Conservation (phyloP, 2,888 invertebrate genomes). For the Clusia tigrina region DNA sequence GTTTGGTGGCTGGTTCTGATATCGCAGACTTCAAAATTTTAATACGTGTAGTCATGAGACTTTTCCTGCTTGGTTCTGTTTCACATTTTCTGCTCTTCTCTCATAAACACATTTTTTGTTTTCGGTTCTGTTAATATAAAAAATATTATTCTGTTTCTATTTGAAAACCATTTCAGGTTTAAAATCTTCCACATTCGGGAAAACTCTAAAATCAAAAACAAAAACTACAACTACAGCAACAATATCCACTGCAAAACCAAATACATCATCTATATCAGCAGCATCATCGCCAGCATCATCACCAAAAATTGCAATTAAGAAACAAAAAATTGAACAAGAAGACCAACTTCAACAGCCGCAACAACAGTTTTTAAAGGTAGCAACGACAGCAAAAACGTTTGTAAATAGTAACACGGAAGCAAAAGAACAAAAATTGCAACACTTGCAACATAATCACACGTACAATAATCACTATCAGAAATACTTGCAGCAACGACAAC, state of each 20-base stretch:
- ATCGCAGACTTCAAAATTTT: no score
- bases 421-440: conserved; percentile 31
- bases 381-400: conserved; percentile 33
- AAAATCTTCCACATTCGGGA: conserved; percentile 58
- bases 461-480: conserved; percentile 24
- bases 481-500: conserved; percentile 32
- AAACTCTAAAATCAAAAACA: conserved; percentile 52
- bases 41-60: no score
- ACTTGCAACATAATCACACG: conserved; percentile 29
- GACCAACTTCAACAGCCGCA: conserved; percentile 44
- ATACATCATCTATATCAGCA: conserved; percentile 24
- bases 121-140: no score
- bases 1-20: no score
- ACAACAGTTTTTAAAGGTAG: conserved; percentile 46
- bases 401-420: no score
- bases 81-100: no score
- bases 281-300: conserved; percentile 35
- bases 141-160: no score
- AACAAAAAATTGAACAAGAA: conserved; percentile 35
- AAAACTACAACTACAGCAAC: conserved; percentile 33
- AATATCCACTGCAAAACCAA: background rate
- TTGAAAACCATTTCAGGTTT: conserved; percentile 47
- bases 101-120: no score
- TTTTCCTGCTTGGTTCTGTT: no score
- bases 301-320: conserved; percentile 29